phyloP scores from a whole-genome alignment of 35 echinoderm and acorn worm species.

The Heliocidaris tuberculata region DNA sequence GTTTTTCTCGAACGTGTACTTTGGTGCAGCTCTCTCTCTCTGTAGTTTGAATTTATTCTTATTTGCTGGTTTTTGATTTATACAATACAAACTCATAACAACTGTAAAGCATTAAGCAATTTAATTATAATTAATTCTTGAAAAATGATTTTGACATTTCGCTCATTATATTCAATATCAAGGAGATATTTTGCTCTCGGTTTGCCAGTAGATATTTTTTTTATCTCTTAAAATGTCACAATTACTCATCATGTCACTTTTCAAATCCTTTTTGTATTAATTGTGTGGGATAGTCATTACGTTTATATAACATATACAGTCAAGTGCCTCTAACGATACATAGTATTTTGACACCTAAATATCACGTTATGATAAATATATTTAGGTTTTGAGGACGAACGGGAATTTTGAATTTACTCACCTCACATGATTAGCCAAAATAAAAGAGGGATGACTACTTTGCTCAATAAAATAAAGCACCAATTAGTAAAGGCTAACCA shows the following conservation, averaged over 20 bases:
- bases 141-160: neutral
- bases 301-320: neutral
- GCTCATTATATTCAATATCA: neutral
- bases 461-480: no score
- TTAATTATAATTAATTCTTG: neutral
- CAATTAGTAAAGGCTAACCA: no score
- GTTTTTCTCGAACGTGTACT: no score
- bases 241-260: neutral
- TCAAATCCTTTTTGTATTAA: neutral
- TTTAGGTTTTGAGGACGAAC: no score
- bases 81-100: neutral
- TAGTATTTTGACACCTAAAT: no score
- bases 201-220: neutral
- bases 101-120: neutral
- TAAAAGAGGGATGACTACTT: no score
- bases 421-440: no score
- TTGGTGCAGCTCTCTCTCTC: neutral
- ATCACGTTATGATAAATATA: no score
- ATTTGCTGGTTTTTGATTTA: neutral
- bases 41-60: neutral
- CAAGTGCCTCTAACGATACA: no score
- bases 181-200: neutral
- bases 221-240: neutral
- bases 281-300: neutral
- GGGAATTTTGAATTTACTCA: no score